Percentiles rank a stretch among this genome's conserved stretches.
These are phyloP conservation scores for Watsonalla binaria DNA, from an alignment of 2,888 invertebrate genomes.

Conservation along the genomic window DNA sequence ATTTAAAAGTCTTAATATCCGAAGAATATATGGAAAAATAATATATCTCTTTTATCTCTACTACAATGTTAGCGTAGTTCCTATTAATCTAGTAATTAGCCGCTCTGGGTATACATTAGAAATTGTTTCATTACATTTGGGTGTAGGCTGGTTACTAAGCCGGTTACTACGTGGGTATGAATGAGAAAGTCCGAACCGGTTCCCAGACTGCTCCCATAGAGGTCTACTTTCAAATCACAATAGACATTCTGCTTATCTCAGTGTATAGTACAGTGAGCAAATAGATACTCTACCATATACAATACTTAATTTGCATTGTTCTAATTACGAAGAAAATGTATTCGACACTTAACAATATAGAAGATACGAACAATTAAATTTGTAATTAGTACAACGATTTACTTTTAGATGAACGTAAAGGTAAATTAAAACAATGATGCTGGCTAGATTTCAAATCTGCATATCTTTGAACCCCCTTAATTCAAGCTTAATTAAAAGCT, in stretches of 20 bases:
- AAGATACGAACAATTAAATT: not conserved
- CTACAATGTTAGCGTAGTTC: no score
- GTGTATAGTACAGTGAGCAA: constrained; percentile 31
- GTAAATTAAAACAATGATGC: no score
- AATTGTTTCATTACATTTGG: constrained; percentile 34
- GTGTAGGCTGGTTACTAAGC: constrained; percentile 27
- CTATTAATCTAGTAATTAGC: constrained; percentile 21
- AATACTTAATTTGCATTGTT: constrained; percentile 19
- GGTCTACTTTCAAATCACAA: constrained; percentile 76
- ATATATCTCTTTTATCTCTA: no score
- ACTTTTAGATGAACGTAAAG: no score
- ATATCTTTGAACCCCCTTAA: no score
- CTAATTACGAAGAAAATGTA: constrained; percentile 6
- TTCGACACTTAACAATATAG: no score
- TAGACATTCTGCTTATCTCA: constrained; percentile 55
- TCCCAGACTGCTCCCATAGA: constrained; percentile 48
- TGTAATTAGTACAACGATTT: not conserved
- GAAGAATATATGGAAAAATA: no score
- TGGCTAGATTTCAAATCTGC: no score
- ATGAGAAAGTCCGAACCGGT: constrained; percentile 77
- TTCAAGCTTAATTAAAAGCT: no score
- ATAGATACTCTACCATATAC: constrained; percentile 41
- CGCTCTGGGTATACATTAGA: constrained; percentile 20
- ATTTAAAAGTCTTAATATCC: no score
- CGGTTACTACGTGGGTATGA: constrained; percentile 59